phyloP scores from a whole-genome alignment of 1,140 invertebrate genomes.

The Sinella curviseta region DNA sequence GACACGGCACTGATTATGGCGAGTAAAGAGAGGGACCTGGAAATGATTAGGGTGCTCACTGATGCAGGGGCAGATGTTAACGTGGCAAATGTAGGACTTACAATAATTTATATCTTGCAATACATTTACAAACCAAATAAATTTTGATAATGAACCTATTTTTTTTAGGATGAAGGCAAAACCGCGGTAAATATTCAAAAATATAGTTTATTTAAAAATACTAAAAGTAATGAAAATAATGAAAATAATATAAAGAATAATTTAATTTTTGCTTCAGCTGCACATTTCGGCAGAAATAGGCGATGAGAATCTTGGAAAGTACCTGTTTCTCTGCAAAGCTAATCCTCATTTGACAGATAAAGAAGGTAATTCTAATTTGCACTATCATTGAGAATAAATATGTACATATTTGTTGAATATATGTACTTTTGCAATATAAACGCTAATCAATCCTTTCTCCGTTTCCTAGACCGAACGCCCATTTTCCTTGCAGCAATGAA shows the following conservation, averaged over 20 bases:
- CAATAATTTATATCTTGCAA: neutral
- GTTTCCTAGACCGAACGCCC: conserved; percentile 80
- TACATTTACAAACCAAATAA: no score
- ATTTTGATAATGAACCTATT: no score
- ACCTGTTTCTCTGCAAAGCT: conserved; percentile 89
- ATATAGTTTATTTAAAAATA: neutral
- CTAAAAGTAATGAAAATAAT: no score
- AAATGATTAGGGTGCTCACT: conserved; percentile 85
- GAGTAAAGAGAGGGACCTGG: conserved; percentile 81
- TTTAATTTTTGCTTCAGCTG: no score
- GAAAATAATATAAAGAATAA: no score
- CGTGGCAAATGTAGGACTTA: conserved; percentile 72
- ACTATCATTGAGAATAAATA: no score
- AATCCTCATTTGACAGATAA: conserved; percentile 91
- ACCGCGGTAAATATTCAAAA: no score
- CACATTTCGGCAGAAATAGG: conserved; percentile 93
- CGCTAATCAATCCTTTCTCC: neutral
- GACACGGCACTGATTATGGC: conserved; percentile 91
- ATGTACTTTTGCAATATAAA: no score
- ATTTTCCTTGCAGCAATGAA: conserved; percentile 96
- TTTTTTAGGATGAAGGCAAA: conserved; percentile 65
- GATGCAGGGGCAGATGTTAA: conserved; percentile 90
- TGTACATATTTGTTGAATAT: no score
- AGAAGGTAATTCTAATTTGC: no score
- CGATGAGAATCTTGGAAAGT: conserved; percentile 90